Conservation (phyloP, 2,797 vertebrate genomes). For the Merluccius polli region DNA sequence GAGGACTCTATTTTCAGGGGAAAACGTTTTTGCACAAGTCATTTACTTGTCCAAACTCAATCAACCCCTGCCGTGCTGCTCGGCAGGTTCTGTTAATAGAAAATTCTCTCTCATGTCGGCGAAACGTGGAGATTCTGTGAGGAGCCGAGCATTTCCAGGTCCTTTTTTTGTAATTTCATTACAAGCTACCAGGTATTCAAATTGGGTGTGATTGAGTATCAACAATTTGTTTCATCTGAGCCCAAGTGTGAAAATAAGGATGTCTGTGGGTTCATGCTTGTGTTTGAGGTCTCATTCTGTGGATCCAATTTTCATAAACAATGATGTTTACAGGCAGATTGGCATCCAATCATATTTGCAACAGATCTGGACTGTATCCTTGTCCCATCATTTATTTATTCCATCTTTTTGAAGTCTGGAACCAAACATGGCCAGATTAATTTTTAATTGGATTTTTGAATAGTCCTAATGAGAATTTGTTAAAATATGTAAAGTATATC, state of each 20-base stretch:
- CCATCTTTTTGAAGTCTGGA: background rate
- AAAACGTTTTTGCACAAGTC: slow-evolving; percentile 5
- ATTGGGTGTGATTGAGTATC: background rate
- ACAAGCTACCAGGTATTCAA: background rate
- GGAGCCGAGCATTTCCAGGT: slow-evolving; percentile 4
- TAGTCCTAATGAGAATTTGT: background rate
- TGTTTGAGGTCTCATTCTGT: background rate
- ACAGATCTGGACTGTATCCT: background rate
- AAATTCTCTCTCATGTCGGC: background rate
- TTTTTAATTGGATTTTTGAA: background rate
- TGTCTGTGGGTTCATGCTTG: background rate
- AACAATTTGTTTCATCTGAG: background rate
- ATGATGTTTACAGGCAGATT: background rate
- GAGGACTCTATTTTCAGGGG: slow-evolving; percentile 3
- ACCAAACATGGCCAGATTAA: background rate
- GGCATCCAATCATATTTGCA: background rate
- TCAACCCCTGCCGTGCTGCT: background rate
- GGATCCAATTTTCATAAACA: slow-evolving; percentile 1
- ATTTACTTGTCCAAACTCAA: slow-evolving; percentile 19
- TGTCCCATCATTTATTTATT: background rate
- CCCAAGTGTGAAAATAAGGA: background rate
- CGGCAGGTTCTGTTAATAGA: slow-evolving; percentile 17
- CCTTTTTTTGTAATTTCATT: background rate
- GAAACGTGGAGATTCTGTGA: background rate
- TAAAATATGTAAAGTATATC: background rate